A percentile compares a stretch with the other conserved stretches of the same genome.
phyloP scores from a whole-genome alignment of 2,797 vertebrate genomes.

The Heteromormyrus szaboi region DNA sequence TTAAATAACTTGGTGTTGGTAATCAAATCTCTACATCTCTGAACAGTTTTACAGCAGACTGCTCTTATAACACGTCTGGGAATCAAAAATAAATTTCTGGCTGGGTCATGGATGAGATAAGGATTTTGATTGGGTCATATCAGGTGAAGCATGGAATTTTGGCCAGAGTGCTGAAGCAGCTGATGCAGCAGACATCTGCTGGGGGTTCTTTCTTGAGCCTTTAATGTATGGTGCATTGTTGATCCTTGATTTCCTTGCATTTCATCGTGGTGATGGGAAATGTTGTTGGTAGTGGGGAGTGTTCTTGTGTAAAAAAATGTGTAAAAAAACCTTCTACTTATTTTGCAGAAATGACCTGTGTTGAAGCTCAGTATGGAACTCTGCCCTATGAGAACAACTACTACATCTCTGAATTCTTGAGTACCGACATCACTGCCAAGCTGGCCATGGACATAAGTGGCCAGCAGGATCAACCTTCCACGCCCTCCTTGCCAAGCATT shows the following conservation, averaged over 20 bases:
- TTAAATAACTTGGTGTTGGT: constrained; percentile 3
- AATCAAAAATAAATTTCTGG: neutral
- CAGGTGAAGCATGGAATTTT: neutral
- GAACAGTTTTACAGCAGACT: neutral
- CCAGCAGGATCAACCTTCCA: constrained; percentile 62
- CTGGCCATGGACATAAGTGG: constrained; percentile 78
- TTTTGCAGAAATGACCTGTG: constrained; percentile 89
- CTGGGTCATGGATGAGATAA: neutral
- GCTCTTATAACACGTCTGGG: constrained; percentile 3
- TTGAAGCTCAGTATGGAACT: constrained; percentile 84
- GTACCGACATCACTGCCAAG: constrained; percentile 73
- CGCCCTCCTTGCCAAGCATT: constrained; percentile 82
- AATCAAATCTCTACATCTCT: neutral
- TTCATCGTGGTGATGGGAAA: neutral
- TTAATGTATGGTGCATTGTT: neutral
- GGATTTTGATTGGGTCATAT: neutral
- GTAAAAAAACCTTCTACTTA: constrained; percentile 15
- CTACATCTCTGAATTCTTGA: constrained; percentile 73
- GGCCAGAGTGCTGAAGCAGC: neutral
- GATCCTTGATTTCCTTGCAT: neutral
- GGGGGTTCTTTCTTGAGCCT: neutral
- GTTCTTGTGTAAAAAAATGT: neutral
- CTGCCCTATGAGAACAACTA: constrained; percentile 68
- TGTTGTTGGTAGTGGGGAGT: neutral
- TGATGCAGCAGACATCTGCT: neutral